Base-by-base conservation (phyloP, 2,797 vertebrate genomes). In the Eurystomus glaucurus region DNA sequence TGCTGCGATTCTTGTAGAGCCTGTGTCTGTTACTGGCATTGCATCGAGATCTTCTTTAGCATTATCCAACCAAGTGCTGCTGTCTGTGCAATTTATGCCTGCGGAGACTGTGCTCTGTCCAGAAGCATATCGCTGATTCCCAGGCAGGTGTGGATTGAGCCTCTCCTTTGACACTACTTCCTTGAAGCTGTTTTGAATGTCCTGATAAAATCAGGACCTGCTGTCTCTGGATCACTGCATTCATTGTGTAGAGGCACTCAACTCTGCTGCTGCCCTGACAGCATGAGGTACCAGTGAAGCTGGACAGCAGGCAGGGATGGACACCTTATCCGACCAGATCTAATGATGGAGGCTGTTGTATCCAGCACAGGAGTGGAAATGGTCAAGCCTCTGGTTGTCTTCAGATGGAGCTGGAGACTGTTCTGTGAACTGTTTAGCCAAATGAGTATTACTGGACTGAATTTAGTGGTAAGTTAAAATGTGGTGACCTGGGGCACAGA, bases 241-340 rank as follows among this genome's bases (percentile, higher is more conserved):
- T 83, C 35, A 10, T 48, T 72, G 50, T 50, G 65, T 50, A 39
- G 54, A 69, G 45, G 29, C 37, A 28, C 54, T 86, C 10, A 9
- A 26, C 60, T 86, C 54, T 50, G 16, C 43, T 74, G 60, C 60
- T 48, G 58, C 21, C 39, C 48, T 48, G 48, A 15, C n/a, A 62
- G 70, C 18, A 0, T 12, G 31, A 10, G 41, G 41, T 55, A 20
- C 20, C 0, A 1, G 26, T 50, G 65, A 23, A 50, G 48, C 71
- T 85, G 71, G 62, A 76, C n/a, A 31, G 31, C 62, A 69, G 60
- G 9, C 0, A 3, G 26, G 72, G 64, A 52, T 57, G 41, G 43
- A 61, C 19, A 23, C 10, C 7, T 65, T 58, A 21, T 76, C 58
- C 72, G 69, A 33, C 15, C 61, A 65, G 29, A 41, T 64, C 25